Base-by-base conservation (phyloP, 2,888 invertebrate species). In the Caenorhabditis macrosperma region DNA sequence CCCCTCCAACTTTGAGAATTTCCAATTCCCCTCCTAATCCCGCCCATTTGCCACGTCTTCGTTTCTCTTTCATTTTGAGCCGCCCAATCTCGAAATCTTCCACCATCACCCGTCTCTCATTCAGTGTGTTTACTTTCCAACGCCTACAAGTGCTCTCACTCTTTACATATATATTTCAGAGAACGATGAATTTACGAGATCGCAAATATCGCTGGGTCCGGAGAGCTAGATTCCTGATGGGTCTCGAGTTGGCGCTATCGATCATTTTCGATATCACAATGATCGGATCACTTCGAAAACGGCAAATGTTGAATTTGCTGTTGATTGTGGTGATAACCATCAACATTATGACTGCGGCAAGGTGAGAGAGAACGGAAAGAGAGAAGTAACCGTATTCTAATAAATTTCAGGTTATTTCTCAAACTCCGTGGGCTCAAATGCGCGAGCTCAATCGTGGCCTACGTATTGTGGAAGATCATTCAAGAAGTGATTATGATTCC, bases 401-500 rank as follows among this genome's bases (percentile, higher is more conserved):
- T 22, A 35, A 22, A 12, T 61, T 76, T 26, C 63, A 64, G 81
- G 30, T 26, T 81, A 4, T 64, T 81, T 52, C 55, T 71, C 15
- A 77, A 75, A 52, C 54, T 81, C 0, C 57, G 75, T 10, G 67
- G 77, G 7, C 26, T 61, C 20, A 81, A 81, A 26, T 78, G 78
- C 38, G 82, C 82, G 5, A 67, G 67, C 20, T 72, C 82, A 0
- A 78, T 82, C 0, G 78, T 75, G 59, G 78, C 71, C 15, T 78
- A 82, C 30, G 75, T 82, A 1, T 12, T 76, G 15, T 82, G 82
- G 82, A 82, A 82, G 55, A 72, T 79, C 22, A 55, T 82, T 44
- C 82, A 78, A 52, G 75, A 71, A 38, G 64, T 79, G 5, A 64
- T 79, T 2, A 67, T 82, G 64, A 55, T 82, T 20, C 82, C 82